phyloP scores from a whole-genome alignment of 2,113 vertebrate genomes.

The Eidolon helvum region DNA sequence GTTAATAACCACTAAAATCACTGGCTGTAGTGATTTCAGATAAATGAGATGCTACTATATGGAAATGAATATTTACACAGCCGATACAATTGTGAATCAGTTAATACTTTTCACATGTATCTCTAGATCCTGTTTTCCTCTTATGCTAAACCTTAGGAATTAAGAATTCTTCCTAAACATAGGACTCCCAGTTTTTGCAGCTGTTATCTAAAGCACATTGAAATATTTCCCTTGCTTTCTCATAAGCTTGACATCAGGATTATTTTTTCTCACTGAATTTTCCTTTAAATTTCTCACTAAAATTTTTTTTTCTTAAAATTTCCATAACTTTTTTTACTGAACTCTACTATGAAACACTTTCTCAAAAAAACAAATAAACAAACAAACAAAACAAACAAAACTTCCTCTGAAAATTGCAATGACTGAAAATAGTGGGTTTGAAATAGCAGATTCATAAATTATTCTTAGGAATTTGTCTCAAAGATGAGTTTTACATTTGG shows the following conservation, averaged over 20 bases:
- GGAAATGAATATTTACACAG: neutral
- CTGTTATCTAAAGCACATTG: neutral
- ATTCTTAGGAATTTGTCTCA: neutral
- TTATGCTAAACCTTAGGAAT: neutral
- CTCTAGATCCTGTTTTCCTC: neutral
- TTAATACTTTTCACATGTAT: neutral
- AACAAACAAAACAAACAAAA: neutral
- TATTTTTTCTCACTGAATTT: neutral
- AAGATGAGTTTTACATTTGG: neutral
- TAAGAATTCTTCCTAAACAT: neutral
- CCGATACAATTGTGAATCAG: neutral
- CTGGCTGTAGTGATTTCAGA: neutral
- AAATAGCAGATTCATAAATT: neutral
- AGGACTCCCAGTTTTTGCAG: neutral
- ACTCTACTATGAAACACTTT: neutral
- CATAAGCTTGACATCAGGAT: neutral
- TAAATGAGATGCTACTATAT: neutral
- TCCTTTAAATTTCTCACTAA: neutral
- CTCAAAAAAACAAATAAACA: neutral
- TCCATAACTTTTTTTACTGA: neutral
- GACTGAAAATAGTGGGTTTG: neutral
- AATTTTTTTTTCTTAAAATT: neutral
- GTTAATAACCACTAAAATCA: neutral
- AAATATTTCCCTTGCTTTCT: neutral
- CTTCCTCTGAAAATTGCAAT: neutral